Percentiles rank a stretch among this genome's conserved stretches.
These are phyloP conservation scores for Aphis craccivora DNA, from an alignment of 1,140 invertebrate genomes.

Conservation along the genomic window DNA sequence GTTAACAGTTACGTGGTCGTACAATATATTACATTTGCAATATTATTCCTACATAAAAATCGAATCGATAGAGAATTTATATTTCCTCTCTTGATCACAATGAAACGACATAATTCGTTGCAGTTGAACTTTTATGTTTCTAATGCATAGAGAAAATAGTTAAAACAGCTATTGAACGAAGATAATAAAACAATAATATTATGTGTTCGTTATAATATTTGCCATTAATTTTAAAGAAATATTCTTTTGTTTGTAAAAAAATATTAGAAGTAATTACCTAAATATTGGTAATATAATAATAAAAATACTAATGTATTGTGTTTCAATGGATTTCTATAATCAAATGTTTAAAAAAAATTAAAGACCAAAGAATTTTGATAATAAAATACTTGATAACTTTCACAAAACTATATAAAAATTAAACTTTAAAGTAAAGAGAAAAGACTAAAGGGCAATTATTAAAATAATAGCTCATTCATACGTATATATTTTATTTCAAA, in stretches of 20 bases:
- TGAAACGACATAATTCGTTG: background rate
- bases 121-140: background rate
- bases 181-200: background rate
- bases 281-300: background rate
- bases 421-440: too few relatives aligned
- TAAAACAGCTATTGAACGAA: background rate
- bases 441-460: background rate
- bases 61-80: background rate
- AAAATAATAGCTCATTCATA: background rate
- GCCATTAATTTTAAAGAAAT: background rate
- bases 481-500: background rate
- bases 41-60: background rate
- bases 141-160: background rate
- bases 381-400: background rate
- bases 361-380: background rate
- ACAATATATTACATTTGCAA: background rate
- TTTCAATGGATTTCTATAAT: background rate
- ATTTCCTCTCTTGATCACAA: background rate
- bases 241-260: background rate
- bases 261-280: background rate
- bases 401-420: background rate
- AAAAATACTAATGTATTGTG: background rate
- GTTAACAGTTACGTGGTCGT: background rate
- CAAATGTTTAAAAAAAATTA: background rate
- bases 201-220: background rate